phyloP scores from a whole-genome alignment of 2,797 vertebrate species.

The Alauda arvensis region DNA sequence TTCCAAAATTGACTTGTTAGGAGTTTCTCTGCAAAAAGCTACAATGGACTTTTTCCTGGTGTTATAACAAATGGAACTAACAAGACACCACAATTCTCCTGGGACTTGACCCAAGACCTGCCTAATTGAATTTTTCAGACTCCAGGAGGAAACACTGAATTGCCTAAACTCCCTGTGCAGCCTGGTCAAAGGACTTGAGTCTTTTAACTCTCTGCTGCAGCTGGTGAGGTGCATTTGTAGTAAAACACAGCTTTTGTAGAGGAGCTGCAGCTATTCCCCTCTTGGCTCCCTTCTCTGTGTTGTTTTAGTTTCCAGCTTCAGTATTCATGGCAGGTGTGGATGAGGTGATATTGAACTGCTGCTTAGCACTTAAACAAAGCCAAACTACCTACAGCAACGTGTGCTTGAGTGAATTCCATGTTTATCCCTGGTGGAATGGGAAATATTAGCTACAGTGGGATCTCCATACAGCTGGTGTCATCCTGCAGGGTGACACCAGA shows the following conservation, averaged over 20 bases:
- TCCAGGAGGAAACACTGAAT: not conserved
- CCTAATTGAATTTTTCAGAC: not conserved
- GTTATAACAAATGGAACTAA: not conserved
- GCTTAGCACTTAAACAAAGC: not conserved
- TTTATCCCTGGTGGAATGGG: not conserved
- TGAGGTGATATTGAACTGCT: not conserved
- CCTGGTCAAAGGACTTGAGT: not conserved
- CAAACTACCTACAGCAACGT: fast-evolving
- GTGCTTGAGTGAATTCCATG: not conserved
- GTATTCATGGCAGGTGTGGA: not conserved
- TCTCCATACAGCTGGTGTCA: not conserved
- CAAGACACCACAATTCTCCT: not conserved
- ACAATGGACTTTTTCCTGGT: not conserved
- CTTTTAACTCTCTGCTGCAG: not conserved
- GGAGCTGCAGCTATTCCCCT: not conserved
- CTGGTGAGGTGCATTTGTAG: not conserved
- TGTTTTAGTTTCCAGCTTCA: not conserved
- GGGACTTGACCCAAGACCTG: not conserved
- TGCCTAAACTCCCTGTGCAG: not conserved
- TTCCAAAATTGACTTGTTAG: not conserved
- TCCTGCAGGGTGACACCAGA: not conserved
- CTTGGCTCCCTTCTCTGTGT: not conserved
- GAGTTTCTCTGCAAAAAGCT: not conserved
- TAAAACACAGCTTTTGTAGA: not conserved
- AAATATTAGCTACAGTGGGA: not conserved